Evolutionary conservation across 2,888 invertebrate species (phyloP), one percentile per base, ranked within the genome.

Genomic region (Tineola bisselliella): DNA sequence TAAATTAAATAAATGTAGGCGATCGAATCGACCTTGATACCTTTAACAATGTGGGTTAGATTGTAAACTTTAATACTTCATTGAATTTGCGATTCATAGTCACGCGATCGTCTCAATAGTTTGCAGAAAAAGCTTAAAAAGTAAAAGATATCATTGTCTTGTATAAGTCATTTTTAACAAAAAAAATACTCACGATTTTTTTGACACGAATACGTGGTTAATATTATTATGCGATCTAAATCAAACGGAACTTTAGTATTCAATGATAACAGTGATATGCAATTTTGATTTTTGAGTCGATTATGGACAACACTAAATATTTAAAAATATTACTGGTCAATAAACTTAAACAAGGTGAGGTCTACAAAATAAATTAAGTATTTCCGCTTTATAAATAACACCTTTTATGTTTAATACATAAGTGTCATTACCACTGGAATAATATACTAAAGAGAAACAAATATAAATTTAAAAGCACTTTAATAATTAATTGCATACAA

Each of bases 71-170:
- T 18, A 54, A 54, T 8, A 25, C 19, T 54, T 18, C 19, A 33
- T 58, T 33, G 64, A 67, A 70, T 74, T 75, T 74, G 70, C 66
- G 75, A 75, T 79, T 74, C 72, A 69, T 73, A 75, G 74, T 76
- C 76, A 76, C 75, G 75, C 76, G 69, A 73, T 72, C 67, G 72
- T 78, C 77, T 73, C 70, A 78, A 54, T 54, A 54, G 54, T 54
- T 54, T 18, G 18, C 54, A 25, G 48, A 25, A 54, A 19, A 54
- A 48, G 48, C 10, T 48, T 48, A 13, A 48, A 48, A 48, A 48
- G 48, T 15, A 48, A 48, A n/a, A n/a, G 8, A 48, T 54, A 54
- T 54, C 25, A 54, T 54, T 54, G 54, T 54, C 18, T 54, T 54
- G 8, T 48, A 13, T 13, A 48, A 13, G 48, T 48, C 10, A 15